Percentiles rank a stretch among this genome's conserved stretches.
Conservation (phyloP, 2,888 invertebrate genomes). For the Thecocarcelia acutangulata region DNA sequence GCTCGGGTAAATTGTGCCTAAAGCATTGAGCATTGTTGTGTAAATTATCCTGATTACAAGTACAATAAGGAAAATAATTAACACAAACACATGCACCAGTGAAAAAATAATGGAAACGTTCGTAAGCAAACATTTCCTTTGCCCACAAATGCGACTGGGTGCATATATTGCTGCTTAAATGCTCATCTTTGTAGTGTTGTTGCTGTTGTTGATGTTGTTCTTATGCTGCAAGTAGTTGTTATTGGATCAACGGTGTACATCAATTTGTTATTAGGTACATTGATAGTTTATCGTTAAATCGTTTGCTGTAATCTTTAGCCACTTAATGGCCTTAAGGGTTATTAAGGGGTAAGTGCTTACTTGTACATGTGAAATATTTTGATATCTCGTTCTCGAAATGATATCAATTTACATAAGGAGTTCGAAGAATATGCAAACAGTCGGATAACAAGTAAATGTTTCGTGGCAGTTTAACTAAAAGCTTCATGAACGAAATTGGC, state of each 20-base stretch:
- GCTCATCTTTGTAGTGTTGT: slow-evolving; percentile 7
- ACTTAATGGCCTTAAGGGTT: slow-evolving; percentile 44
- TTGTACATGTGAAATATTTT: not conserved
- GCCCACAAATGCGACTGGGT: not conserved
- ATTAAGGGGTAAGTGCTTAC: slow-evolving; percentile 1
- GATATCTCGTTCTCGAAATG: not conserved
- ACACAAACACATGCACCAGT: slow-evolving; percentile 42
- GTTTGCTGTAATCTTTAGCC: slow-evolving; percentile 39
- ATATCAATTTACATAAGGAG: not conserved
- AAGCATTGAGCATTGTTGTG: slow-evolving; percentile 66
- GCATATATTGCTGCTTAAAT: slow-evolving; percentile 7
- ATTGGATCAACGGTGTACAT: slow-evolving; percentile 7
- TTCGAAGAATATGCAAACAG: not conserved
- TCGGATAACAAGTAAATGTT: no score
- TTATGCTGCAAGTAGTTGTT: not conserved
- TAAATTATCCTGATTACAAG: slow-evolving; percentile 68
- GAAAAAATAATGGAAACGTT: not conserved
- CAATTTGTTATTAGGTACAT: slow-evolving; percentile 53
- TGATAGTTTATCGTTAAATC: slow-evolving; percentile 52
- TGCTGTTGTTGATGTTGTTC: slow-evolving; percentile 22
- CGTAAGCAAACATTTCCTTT: no score
- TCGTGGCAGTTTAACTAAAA: no score
- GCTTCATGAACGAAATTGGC: no score
- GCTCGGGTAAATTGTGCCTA: slow-evolving; percentile 64
- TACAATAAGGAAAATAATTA: slow-evolving; percentile 66